A percentile compares a stretch with the other conserved stretches of the same genome.
These are phyloP conservation scores for Bostrychus sinensis DNA, from an alignment of 2,113 vertebrate genomes.

Conservation along the genomic window DNA sequence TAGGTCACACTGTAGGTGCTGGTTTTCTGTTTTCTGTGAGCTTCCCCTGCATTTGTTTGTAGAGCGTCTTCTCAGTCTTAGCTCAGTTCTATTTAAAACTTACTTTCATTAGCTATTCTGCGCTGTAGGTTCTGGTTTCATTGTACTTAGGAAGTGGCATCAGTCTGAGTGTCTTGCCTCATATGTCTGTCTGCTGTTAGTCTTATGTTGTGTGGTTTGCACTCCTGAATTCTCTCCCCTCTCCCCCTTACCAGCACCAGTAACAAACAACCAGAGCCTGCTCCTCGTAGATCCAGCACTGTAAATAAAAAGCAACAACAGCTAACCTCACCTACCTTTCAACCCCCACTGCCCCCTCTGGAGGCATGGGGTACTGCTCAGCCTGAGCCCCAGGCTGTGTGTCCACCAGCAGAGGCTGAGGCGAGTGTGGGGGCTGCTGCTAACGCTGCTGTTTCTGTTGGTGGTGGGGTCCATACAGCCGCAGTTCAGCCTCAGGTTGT, in stretches of 20 bases:
- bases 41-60: slow-evolving; percentile 63
- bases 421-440: slow-evolving; percentile 68
- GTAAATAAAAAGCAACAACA: slow-evolving; percentile 92
- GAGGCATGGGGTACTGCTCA: slow-evolving; percentile 75
- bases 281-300: slow-evolving; percentile 86
- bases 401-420: slow-evolving; percentile 77
- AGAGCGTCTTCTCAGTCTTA: slow-evolving; percentile 34
- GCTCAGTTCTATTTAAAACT: slow-evolving; percentile 33
- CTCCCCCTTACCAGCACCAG: slow-evolving; percentile 85
- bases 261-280: slow-evolving; percentile 90
- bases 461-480: slow-evolving; percentile 71
- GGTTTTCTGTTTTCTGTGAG: slow-evolving; percentile 72
- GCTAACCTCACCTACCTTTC: slow-evolving; percentile 87
- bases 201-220: slow-evolving; percentile 61
- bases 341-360: slow-evolving; percentile 86
- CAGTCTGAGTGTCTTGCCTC: slow-evolving; percentile 29
- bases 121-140: slow-evolving; percentile 43
- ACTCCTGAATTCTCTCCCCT: slow-evolving; percentile 73
- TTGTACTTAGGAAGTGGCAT: slow-evolving; percentile 45
- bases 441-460: slow-evolving; percentile 61
- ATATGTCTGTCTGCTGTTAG: slow-evolving; percentile 31
- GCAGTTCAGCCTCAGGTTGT: slow-evolving; percentile 78
- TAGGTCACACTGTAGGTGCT: slow-evolving; percentile 62
- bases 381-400: slow-evolving; percentile 64
- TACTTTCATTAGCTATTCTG: slow-evolving; percentile 45